These are phyloP conservation scores for Microcaecilia unicolor DNA, from an alignment of 2,797 vertebrate species.

Conservation along the genomic window DNA sequence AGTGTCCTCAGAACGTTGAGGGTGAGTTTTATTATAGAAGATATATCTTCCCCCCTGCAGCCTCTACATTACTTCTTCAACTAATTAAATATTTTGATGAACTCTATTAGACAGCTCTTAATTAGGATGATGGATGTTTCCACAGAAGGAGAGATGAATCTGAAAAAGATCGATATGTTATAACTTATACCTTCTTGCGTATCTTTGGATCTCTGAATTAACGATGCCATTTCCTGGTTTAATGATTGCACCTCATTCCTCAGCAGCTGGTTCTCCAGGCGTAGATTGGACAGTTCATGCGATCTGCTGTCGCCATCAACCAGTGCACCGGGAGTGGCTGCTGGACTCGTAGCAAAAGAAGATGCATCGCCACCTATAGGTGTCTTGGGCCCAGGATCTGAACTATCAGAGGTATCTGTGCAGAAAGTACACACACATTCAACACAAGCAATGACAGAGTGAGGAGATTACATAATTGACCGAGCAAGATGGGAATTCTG, in stretches of 20 bases:
- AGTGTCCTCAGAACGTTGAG: no score
- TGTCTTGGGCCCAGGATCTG: conserved; percentile 57
- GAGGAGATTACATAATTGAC: no score
- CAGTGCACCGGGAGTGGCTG: conserved; percentile 24
- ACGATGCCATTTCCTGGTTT: conserved; percentile 93
- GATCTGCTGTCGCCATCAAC: conserved; percentile 46
- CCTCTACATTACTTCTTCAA: no score
- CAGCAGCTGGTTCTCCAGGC: conserved; percentile 90
- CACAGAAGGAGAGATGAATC: no score
- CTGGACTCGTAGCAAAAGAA: conserved; percentile 12
- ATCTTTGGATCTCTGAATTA: conserved; percentile 88
- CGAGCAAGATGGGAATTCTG: no score
- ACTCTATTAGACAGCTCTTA: no score
- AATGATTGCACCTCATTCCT: conserved; percentile 87
- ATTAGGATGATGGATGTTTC: no score
- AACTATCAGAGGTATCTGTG: conserved; percentile 63
- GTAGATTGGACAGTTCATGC: conserved; percentile 84
- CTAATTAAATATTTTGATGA: no score
- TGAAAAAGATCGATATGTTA: neutral
- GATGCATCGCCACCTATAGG: conserved; percentile 52
- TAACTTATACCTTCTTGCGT: conserved; percentile 75
- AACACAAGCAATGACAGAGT: no score
- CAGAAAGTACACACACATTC: no score
- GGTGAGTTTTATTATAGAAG: no score
- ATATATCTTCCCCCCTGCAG: no score